Base-by-base conservation (phyloP, 2,888 invertebrate species). In the Neoaliturus tenellus region DNA sequence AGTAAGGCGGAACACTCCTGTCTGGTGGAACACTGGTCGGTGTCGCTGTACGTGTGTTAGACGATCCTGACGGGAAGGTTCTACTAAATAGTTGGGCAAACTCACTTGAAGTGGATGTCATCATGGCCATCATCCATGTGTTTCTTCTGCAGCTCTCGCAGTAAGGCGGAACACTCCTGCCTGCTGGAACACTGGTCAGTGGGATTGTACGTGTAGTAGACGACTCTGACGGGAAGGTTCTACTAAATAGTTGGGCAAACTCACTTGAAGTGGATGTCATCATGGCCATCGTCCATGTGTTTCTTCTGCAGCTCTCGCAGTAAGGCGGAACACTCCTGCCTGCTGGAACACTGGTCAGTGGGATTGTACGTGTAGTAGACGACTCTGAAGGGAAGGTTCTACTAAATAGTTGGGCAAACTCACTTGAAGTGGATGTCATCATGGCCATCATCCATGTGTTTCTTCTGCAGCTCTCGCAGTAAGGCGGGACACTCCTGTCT, bases 81-180 rank as follows among this genome's bases (percentile, higher is more conserved):
- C n/a, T n/a, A n/a, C n/a, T n/a, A n/a, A n/a, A n/a, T n/a, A n/a
- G n/a, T n/a, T n/a, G n/a, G n/a, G n/a, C n/a, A n/a, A n/a, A 58
- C 69, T 20, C 33, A 69, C 69, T 69, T 69, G 69, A 35, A 69
- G 35, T 33, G 35, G 10, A 69, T 69, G 35, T 69, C 69, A 14
- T 33, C 35, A 20, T 35, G 69, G 17, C 69, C 69, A 4, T 31
- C n/a, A 10, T 69, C 69, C 69, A 69, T 69, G 33, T 69, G 69
- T 69, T 6, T 69, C 69, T 69, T 28, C 33, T 69, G 69, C 69
- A 69, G 33, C n/a, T 3, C 69, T 4, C 35, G 10, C 17, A 69
- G 17, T 2, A 33, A 10, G 2, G 69, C 69, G 2, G 35, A 8
- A 33, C 69, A 69, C 33, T 69, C 69, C 33, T 31, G 8, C 25